These are phyloP conservation scores for Drosophila kuntzei DNA, from an alignment of 2,888 invertebrate species.

Conservation along the genomic window DNA sequence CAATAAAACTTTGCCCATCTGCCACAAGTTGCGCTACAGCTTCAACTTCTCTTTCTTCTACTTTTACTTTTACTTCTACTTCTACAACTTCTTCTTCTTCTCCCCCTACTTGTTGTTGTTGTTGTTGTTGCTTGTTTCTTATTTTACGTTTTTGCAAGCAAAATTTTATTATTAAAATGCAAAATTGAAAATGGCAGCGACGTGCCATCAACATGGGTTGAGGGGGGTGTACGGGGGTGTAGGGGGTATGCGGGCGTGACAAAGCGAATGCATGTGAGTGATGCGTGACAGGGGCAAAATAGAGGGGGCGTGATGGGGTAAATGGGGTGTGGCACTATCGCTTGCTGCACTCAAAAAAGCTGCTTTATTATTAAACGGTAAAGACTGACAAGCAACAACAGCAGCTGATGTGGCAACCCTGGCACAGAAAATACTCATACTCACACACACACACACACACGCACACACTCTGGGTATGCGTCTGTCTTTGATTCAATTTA, in stretches of 20 bases:
- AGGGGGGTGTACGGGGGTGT: constrained; percentile 2
- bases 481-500: constrained; percentile 71
- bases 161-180: constrained; percentile 82
- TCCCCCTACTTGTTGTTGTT: no score
- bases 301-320: neutral
- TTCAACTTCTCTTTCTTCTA: constrained; percentile 11
- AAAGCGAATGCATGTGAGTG: constrained; percentile 65
- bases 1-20: constrained; percentile 71
- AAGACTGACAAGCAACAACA: constrained; percentile 5
- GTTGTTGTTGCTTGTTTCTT: constrained; percentile 42
- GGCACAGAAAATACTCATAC: constrained; percentile 13
- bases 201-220: constrained; percentile 50
- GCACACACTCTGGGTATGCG: neutral
- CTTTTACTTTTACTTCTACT: neutral
- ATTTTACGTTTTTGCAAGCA: constrained; percentile 55
- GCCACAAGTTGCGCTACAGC: constrained; percentile 48
- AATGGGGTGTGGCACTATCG: neutral
- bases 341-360: constrained; percentile 15
- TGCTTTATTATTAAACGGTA: constrained; percentile 56
- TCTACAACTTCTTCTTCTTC: no score
- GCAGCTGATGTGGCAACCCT: constrained; percentile 31
- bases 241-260: constrained; percentile 20
- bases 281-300: constrained; percentile 64
- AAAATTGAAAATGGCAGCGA: constrained; percentile 78
- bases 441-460: neutral